Evolutionary conservation across 92 coral and sea anemone species (phyloP).

Genomic region (Porites lobata): DNA sequence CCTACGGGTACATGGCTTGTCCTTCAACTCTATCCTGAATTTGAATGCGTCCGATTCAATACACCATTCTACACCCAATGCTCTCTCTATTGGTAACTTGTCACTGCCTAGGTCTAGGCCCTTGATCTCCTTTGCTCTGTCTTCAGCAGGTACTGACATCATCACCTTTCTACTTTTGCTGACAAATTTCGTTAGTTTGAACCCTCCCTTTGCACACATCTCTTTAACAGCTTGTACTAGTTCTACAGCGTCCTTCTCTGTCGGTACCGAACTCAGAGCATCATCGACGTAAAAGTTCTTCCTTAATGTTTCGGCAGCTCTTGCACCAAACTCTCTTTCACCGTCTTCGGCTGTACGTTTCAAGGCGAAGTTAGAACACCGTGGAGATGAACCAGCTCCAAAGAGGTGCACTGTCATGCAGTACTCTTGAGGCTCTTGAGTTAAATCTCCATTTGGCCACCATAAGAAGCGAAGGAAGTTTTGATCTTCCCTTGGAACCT

Average conservation of each 20-base stretch:
- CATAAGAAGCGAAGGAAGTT: slow-evolving; percentile 36
- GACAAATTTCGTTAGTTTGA: slow-evolving; percentile 19
- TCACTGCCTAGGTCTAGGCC: slow-evolving; percentile 17
- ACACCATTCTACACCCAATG: slow-evolving; percentile 33
- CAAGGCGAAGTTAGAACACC: slow-evolving; percentile 41
- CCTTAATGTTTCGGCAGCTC: not conserved
- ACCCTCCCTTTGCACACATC: not conserved
- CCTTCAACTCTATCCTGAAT: slow-evolving; percentile 13
- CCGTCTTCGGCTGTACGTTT: slow-evolving; percentile 21
- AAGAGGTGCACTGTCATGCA: slow-evolving; percentile 36
- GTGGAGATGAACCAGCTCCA: slow-evolving; percentile 33
- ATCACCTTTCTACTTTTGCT: slow-evolving; percentile 22
- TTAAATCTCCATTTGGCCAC: slow-evolving; percentile 48
- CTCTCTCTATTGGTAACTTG: slow-evolving; percentile 12
- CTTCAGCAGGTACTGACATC: not conserved
- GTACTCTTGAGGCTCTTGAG: slow-evolving; percentile 10
- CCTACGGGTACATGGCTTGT: not conserved
- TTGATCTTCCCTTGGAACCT: slow-evolving; percentile 11
- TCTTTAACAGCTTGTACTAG: not conserved
- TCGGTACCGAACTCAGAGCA: not conserved
- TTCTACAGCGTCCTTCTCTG: slow-evolving; percentile 7
- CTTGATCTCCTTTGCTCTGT: slow-evolving; percentile 3
- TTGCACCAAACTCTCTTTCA: too few species aligned
- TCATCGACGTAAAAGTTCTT: slow-evolving; percentile 31
- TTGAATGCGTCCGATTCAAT: slow-evolving; percentile 28